Evolutionary conservation across 2,797 vertebrate species (phyloP).

Genomic region (Trematomus bernacchii): DNA sequence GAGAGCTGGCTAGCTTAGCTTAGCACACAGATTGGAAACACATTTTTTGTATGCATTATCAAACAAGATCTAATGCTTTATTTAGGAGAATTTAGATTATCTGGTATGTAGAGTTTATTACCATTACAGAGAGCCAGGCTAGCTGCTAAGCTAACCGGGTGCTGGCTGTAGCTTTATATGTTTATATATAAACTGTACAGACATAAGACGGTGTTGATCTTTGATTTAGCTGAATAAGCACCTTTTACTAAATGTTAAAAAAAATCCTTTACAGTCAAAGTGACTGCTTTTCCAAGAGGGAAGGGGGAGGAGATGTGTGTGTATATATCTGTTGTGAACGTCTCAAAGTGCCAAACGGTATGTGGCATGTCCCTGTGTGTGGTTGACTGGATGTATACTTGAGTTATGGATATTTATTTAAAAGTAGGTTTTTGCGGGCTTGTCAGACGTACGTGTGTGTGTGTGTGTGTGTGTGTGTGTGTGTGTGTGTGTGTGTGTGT

Average conservation of each 20-base stretch:
- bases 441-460: background rate
- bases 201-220: background rate
- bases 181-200: background rate
- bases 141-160: background rate
- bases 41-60: background rate
- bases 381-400: background rate
- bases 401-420: constrained; percentile 8
- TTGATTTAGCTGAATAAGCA: background rate
- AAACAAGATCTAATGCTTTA: background rate
- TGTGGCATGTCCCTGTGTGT: background rate
- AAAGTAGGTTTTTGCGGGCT: constrained; percentile 3
- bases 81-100: background rate
- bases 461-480: constrained; percentile 5
- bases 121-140: background rate
- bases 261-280: too few relatives aligned
- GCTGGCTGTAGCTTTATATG: background rate
- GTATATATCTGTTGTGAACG: too few relatives aligned
- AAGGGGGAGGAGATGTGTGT: too few relatives aligned
- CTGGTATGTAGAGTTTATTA: background rate
- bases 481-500: constrained; percentile 27
- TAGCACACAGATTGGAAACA: background rate
- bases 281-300: background rate
- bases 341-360: background rate
- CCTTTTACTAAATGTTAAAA: too few relatives aligned
- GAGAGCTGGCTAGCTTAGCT: background rate